These are phyloP conservation scores for Eurois occulta DNA, from an alignment of 2,888 invertebrate species.

Conservation along the genomic window DNA sequence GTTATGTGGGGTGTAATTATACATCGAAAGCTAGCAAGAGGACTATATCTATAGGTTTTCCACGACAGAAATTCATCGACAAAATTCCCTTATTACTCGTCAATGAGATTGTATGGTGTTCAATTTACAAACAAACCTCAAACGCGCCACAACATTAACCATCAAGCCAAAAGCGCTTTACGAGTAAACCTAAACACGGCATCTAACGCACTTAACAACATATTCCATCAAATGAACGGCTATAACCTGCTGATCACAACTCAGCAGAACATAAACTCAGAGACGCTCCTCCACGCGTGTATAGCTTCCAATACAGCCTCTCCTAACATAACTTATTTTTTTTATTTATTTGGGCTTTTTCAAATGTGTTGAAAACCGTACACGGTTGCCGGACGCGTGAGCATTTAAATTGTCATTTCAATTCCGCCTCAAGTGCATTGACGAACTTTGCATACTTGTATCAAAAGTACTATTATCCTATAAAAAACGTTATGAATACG, in stretches of 20 bases:
- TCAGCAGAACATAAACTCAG: constrained; percentile 37
- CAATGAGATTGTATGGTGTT: neutral
- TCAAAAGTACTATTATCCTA: neutral
- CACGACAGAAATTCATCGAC: neutral
- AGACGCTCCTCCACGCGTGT: constrained; percentile 53
- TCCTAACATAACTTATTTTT: neutral
- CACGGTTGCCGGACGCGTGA: neutral
- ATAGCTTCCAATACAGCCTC: constrained; percentile 48
- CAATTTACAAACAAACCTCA: neutral
- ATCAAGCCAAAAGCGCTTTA: neutral
- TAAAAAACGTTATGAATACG: neutral
- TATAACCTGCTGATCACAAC: constrained; percentile 17
- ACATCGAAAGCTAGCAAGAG: neutral
- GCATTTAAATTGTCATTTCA: neutral
- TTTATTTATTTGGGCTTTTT: neutral
- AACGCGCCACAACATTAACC: neutral
- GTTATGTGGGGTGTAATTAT: no score
- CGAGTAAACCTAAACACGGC: neutral
- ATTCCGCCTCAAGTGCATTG: neutral
- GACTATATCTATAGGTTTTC: neutral
- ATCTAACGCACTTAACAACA: constrained; percentile 7
- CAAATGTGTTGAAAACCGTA: neutral
- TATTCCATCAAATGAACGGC: constrained; percentile 21
- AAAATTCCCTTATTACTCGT: neutral
- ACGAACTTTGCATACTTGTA: neutral